Base-by-base conservation (phyloP, 2,888 invertebrate genomes). In the Alloscopus bannaensis region DNA sequence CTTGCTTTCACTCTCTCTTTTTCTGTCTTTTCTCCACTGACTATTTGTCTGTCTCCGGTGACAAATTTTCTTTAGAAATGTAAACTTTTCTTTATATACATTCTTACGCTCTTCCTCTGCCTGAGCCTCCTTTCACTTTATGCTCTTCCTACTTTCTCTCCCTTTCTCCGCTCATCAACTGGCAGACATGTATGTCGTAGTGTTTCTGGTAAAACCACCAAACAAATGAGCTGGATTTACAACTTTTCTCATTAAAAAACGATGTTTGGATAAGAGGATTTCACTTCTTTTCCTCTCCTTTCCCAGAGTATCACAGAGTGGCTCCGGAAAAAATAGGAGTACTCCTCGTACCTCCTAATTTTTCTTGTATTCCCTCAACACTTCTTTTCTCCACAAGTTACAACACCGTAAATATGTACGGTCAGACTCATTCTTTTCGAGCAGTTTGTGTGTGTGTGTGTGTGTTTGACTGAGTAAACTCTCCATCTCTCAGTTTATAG, bases 151-250 rank as follows among this genome's bases (percentile, higher is more conserved):
- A 36, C 52, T 73, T 28, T 52, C 24, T 29, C 8, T 59, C 31
- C 29, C 4, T 59, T 22, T 31, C 29, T 36, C 28, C 2, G 28
- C 3, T 20, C 11, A 13, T 55, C 26, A 55, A 24, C 20, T 55
- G 8, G 55, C 20, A 28, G 55, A 16, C 24, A 55, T n/a, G 26
- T 55, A 26, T 55, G 11, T 3, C 4, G 55, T 13, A 3, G 55
- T 50, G 2, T 50, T 18, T 11, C 20, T 26, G 45, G 47, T 78
- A 62, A 65, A 69, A 64, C 59, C 71, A 70, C 71, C 50, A 71
- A 78, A 78, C 78, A 78, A 78, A 78, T 78, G 78, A 78, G 78
- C 78, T 78, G 78, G 78, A 78, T 78, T 78, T 78, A 78, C 78
- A 78, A 78, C 78, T 78, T 78, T 78, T 78, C 78, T 78, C 78